Evolutionary conservation across 2,797 vertebrate genomes (phyloP), one percentile per base, ranked within the genome.

Genomic region (Galago senegalensis): DNA sequence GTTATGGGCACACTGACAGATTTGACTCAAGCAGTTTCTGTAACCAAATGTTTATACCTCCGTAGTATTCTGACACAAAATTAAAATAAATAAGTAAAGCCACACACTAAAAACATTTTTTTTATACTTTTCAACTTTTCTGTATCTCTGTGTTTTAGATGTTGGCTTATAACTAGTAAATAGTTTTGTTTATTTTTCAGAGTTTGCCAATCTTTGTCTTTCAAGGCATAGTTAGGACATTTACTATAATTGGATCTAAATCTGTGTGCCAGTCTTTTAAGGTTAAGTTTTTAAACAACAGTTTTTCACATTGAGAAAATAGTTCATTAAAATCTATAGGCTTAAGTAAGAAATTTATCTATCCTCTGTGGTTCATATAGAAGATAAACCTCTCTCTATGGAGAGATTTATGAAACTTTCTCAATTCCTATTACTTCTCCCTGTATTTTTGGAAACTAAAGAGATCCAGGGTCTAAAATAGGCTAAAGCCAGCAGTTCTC

Each of bases 351-450:
- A 95, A 89, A 89, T 80, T 49, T 77, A 46, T 75, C 7, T 94
- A 46, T 75, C 7, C 92, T 80, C 37, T 89, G 67, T 75, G 18
- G 56, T 75, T 72, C 84, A 3, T 63, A 40, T 72, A 63, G 85
- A 81, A 83, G 67, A 34, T 34, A 34, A 34, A 34, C 34, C 34
- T 34, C 34, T 34, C 34, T 34, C 34, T 70, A 65, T 80, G 12
- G 91, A 90, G n/a, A 93, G 67, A 93, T 88, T 88, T 97, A 76
- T 94, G 76, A 95, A 96, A 34, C 1, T 67, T 89, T n/a, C 29
- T 97, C 93, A 58, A 94, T 29, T 85, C 25, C 72, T 87, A 43
- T 97, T 96, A 79, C 81, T 97, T 97, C 13, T 94, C 80, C 53
- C 34, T 27, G 0, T 91, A 60, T 65, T 53, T 53, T 53, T 53